phyloP scores from a whole-genome alignment of 2,888 invertebrate genomes.

The Suillia variegata region DNA sequence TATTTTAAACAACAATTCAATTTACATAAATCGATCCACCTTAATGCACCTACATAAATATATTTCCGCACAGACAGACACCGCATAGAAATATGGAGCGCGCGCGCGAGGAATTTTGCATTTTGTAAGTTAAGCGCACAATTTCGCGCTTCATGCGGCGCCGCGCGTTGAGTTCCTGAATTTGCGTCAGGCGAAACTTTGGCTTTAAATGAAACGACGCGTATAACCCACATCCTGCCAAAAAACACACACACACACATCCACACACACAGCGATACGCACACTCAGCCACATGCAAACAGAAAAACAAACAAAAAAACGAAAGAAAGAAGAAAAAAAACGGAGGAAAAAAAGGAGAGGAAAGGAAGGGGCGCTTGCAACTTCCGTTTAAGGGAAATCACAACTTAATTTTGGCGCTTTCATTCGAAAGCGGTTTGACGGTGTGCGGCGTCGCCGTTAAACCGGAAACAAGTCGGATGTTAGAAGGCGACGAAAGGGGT shows the following conservation, averaged over 20 bases:
- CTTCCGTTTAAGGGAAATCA: conserved; percentile 24
- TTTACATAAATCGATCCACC: too few relatives aligned
- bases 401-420: conserved; percentile 19
- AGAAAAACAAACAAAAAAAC: background rate
- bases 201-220: conserved; percentile 8
- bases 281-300: background rate
- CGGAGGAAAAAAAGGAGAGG: too few relatives aligned
- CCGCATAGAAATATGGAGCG: background rate
- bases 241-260: too few relatives aligned
- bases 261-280: too few relatives aligned
- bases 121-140: conserved; percentile 7
- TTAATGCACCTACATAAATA: too few relatives aligned
- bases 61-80: too few relatives aligned
- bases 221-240: conserved; percentile 13
- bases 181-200: conserved; percentile 15
- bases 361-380: too few relatives aligned
- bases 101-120: background rate
- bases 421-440: conserved; percentile 13
- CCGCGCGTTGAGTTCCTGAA: conserved; percentile 8
- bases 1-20: too few relatives aligned
- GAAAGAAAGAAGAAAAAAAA: too few relatives aligned
- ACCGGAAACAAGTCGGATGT: too few relatives aligned
- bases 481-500: background rate
- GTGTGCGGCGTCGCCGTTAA: background rate
- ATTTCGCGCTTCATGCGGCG: conserved; percentile 22